Percentiles rank a stretch among this genome's conserved stretches.
Evolutionary conservation across 2,888 invertebrate species (phyloP).

Genomic region (Coecobrya sp.): DNA sequence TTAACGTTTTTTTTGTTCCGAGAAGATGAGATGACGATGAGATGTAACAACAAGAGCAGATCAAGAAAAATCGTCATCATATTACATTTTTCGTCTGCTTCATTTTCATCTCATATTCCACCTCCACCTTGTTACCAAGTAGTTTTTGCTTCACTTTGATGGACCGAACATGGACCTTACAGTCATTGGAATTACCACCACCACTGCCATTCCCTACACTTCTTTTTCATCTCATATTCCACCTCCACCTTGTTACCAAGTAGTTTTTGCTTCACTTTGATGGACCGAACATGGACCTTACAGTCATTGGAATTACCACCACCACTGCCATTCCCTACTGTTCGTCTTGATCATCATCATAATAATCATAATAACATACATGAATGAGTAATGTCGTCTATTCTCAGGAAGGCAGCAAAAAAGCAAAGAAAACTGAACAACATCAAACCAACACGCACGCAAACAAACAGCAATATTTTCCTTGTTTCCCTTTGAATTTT

Average conservation of each 20-base stretch:
- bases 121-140: not conserved
- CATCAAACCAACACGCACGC: not conserved
- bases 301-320: conserved; percentile 64
- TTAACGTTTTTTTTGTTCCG: conserved; percentile 11
- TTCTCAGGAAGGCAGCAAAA: conserved; percentile 24
- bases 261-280: conserved; percentile 61
- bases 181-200: conserved; percentile 62
- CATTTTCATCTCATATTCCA: conserved; percentile 9
- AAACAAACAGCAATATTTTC: conserved; percentile 25
- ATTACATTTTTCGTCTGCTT: conserved; percentile 25
- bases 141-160: conserved; percentile 61
- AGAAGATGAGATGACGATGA: conserved; percentile 43
- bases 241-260: no score
- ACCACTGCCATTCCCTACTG: not conserved
- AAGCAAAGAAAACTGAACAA: conserved; percentile 20
- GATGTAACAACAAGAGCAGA: no score
- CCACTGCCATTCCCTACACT: not conserved
- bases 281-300: conserved; percentile 34
- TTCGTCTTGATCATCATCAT: conserved; percentile 38
- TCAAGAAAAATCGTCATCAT: conserved; percentile 56
- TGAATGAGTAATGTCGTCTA: conserved; percentile 68
- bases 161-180: conserved; percentile 38
- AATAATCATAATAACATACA: conserved; percentile 60
- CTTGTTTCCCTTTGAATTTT: conserved; percentile 5
- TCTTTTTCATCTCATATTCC: conserved; percentile 30